Percentiles rank a stretch among this genome's conserved stretches.
Evolutionary conservation across 1,140 invertebrate genomes (phyloP).

Genomic region (Euborellia annulipes): DNA sequence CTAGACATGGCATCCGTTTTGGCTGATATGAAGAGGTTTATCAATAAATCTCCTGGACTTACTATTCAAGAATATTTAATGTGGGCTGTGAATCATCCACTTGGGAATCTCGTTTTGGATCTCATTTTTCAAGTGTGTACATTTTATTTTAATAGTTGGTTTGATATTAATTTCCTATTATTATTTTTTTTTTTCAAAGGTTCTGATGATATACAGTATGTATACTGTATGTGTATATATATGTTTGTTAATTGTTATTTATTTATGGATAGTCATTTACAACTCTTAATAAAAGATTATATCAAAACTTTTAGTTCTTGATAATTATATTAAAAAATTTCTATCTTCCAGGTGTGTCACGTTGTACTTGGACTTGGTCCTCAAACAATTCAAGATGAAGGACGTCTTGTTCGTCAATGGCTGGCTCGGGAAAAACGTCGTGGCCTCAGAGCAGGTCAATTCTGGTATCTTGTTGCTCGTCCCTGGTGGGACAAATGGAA

Average conservation of each 20-base stretch:
- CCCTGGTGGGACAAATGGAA: slow-evolving; percentile 73
- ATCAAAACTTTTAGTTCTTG: no score
- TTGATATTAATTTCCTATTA: no score
- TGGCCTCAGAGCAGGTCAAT: slow-evolving; percentile 57
- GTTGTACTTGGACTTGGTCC: slow-evolving; percentile 72
- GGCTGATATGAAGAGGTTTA: slow-evolving; percentile 24
- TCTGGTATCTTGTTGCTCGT: slow-evolving; percentile 70
- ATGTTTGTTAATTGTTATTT: background rate
- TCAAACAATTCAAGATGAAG: slow-evolving; percentile 59
- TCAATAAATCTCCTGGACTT: slow-evolving; percentile 26
- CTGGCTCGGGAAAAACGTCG: slow-evolving; percentile 53
- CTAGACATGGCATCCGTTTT: slow-evolving; percentile 18
- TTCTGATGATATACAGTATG: no score
- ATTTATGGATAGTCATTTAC: background rate
- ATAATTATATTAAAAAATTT: slow-evolving; percentile 1
- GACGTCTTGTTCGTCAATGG: slow-evolving; percentile 66
- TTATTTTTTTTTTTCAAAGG: slow-evolving; percentile 4
- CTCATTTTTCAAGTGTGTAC: slow-evolving; percentile 52
- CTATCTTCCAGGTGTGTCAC: slow-evolving; percentile 52
- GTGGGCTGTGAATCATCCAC: slow-evolving; percentile 54
- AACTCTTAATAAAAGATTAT: background rate
- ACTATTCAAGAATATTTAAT: slow-evolving; percentile 68
- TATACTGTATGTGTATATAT: background rate
- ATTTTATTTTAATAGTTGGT: no score
- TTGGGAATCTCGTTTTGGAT: slow-evolving; percentile 56